Base-by-base conservation (phyloP, 2,888 invertebrate genomes). In the Oegoconia quadripuncta region DNA sequence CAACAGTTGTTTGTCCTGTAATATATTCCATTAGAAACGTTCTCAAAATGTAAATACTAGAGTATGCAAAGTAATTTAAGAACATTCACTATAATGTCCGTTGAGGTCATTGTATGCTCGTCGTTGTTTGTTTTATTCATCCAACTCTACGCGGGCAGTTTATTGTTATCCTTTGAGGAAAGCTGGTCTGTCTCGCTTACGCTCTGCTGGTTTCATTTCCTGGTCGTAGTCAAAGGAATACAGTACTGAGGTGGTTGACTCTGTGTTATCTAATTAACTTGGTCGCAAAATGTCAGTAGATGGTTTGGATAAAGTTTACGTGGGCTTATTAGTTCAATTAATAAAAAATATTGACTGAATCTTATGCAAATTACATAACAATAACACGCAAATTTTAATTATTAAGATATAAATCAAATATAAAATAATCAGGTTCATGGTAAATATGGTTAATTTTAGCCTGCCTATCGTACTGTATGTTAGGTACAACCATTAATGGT, bases 151-250 rank as follows among this genome's bases (percentile, higher is more conserved):
- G 37, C 39, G 36, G 42, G 41, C 37, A 34, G 39, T 47, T 34
- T 43, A 46, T 51, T 47, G 48, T 50, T 48, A 35, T 46, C 49
- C 48, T 44, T 48, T 47, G 37, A 42, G 44, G 41, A 34, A 40
- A 45, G 48, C 41, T 39, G 44, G 48, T 46, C 48, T 48, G 50
- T 51, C 51, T 51, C n/a, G n/a, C n/a, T 45, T 44, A 37, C 57
- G 53, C 55, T 55, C 49, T 41, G 51, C 37, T 54, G 51, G 42
- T 44, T 54, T 42, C 48, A 50, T 49, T 50, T 54, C 52, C 54
- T 53, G 46, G 38, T 39, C 12, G 41, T 40, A 37, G 48, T 45
- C 44, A 35, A 34, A 46, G 29, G 32, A 39, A 36, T 43, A 38
- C 29, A 31, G n/a, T 26, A 16, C 17, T 14, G 18, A 34, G 20